phyloP scores from a whole-genome alignment of 2,113 vertebrate species.

The Orientallactaga bullata region DNA sequence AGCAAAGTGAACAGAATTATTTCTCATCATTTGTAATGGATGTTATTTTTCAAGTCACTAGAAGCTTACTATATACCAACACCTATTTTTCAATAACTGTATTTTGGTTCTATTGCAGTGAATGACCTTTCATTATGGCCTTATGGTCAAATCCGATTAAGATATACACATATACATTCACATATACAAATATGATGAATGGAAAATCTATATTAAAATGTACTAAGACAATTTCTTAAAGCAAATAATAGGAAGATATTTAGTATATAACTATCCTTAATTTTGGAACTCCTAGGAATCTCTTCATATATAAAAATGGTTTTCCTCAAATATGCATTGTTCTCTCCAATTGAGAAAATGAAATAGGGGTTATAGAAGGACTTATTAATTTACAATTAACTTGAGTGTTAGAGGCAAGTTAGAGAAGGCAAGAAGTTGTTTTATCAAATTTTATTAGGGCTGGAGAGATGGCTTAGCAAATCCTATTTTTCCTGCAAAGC shows the following conservation, averaged over 20 bases:
- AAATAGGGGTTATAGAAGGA: slow-evolving; percentile 15
- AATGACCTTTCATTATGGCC: background rate
- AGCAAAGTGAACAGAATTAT: slow-evolving; percentile 32
- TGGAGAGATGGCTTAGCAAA: no score
- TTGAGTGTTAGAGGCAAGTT: background rate
- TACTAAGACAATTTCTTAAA: slow-evolving; percentile 41
- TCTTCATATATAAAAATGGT: background rate
- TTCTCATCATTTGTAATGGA: slow-evolving; percentile 16
- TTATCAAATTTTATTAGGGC: background rate
- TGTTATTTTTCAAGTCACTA: slow-evolving; percentile 59
- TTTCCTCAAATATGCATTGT: background rate
- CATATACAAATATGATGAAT: background rate
- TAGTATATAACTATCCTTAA: background rate
- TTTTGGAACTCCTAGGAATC: background rate
- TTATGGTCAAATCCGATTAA: slow-evolving; percentile 49
- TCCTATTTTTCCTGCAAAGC: no score
- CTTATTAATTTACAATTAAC: background rate
- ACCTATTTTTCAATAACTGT: slow-evolving; percentile 30
- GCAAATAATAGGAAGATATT: background rate
- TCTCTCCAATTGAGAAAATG: slow-evolving; percentile 14
- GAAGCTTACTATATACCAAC: slow-evolving; percentile 14
- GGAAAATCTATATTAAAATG: slow-evolving; percentile 36
- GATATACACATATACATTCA: background rate
- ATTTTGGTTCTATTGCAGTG: slow-evolving; percentile 41
- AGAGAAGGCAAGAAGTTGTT: slow-evolving; percentile 31